A percentile compares a stretch with the other conserved stretches of the same genome.
phyloP scores from a whole-genome alignment of 2,113 vertebrate genomes.

The cat (Felis catus) region F.catus_Fca126_mat1.0 CM031419.1:203776001-203776500 shows the following conservation, averaged over 20 bases:
- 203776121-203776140: not conserved
- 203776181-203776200: not conserved
- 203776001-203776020: not conserved
- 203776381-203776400: not conserved
- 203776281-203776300: not conserved
- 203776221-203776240: not conserved
- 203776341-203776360: not conserved
- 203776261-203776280: not conserved
- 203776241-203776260: not conserved
- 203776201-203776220: not conserved
- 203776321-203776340: not conserved
- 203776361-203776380: not conserved
- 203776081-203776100: not conserved
- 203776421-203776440: not conserved
- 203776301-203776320: constrained; percentile 9
- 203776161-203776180: not conserved
- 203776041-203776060: not conserved
- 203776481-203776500: not conserved
- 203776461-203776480: not conserved
- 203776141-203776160: not conserved
- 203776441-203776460: not conserved
- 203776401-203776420: not conserved
- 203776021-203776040: not conserved
- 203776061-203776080: not conserved
- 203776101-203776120: not conserved